Percentiles rank a stretch among this genome's conserved stretches.
These are phyloP conservation scores for Ectemnius cavifrons DNA, from an alignment of 2,888 invertebrate genomes.

Conservation along the genomic window DNA sequence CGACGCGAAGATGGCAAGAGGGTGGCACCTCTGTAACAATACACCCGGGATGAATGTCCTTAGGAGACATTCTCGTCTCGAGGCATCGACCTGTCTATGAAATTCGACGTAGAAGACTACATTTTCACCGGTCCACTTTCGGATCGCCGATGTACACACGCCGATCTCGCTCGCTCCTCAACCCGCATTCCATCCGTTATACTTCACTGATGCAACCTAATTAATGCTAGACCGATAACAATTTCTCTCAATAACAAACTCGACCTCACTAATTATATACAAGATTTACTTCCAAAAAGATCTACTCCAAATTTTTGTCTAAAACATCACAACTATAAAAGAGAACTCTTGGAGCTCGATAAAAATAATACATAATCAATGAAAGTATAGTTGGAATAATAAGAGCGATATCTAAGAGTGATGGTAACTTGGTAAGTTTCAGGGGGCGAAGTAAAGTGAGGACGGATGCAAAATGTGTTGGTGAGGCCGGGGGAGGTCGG, in stretches of 20 bases:
- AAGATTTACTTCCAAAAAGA: too few species aligned
- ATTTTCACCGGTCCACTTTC: conserved; percentile 9
- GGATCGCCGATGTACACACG: not conserved
- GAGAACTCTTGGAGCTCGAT: too few species aligned
- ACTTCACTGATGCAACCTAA: too few species aligned
- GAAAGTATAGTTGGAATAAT: too few species aligned
- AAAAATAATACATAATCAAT: too few species aligned
- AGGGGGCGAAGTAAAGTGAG: not conserved
- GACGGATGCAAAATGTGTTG: not conserved
- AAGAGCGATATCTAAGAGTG: not conserved
- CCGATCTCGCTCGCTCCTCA: not conserved
- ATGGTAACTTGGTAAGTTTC: not conserved
- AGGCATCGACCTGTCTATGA: conserved; percentile 33
- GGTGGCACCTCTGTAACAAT: conserved; percentile 27
- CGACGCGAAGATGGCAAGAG: conserved; percentile 19
- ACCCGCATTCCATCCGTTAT: too few species aligned
- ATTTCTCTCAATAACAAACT: too few species aligned
- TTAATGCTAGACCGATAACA: too few species aligned
- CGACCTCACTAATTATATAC: too few species aligned
- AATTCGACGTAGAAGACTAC: conserved; percentile 18
- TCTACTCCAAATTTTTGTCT: too few species aligned
- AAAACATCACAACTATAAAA: too few species aligned
- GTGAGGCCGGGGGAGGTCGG: conserved; percentile 4
- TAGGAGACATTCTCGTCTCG: conserved; percentile 8
- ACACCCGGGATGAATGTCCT: conserved; percentile 37